A percentile compares a stretch with the other conserved stretches of the same genome.
Conservation (phyloP, 92 coral and sea anemone species). For the Porites rus region DNA sequence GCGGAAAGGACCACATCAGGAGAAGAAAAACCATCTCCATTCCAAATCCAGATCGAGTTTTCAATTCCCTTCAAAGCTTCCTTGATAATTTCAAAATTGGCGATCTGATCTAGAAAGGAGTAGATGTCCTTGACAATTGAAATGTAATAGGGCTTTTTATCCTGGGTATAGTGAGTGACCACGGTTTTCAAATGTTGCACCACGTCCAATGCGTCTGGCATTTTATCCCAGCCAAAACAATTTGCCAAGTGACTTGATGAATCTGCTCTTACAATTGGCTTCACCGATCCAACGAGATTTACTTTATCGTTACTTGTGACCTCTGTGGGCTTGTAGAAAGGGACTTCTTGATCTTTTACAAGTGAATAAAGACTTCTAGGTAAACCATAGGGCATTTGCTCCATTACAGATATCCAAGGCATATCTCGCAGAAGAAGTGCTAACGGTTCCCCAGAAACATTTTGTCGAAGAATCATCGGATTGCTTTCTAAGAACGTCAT, state of each 20-base stretch:
- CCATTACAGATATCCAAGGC: slow-evolving; percentile 65
- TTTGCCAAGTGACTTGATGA: slow-evolving; percentile 29
- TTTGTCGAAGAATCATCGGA: slow-evolving; percentile 31
- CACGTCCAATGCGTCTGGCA: slow-evolving; percentile 58
- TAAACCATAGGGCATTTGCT: slow-evolving; percentile 38
- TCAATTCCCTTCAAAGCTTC: slow-evolving; percentile 10
- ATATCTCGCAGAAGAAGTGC: slow-evolving; percentile 32
- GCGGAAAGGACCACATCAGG: slow-evolving; percentile 47
- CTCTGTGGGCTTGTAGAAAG: slow-evolving; percentile 66
- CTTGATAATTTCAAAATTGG: background rate
- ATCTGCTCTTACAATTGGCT: slow-evolving; percentile 36
- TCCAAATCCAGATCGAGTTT: slow-evolving; percentile 75
- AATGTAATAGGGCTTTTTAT: slow-evolving; percentile 70
- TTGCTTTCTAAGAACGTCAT: slow-evolving; percentile 23
- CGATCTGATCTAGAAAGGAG: slow-evolving; percentile 30
- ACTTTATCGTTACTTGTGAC: slow-evolving; percentile 35
- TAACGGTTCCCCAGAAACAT: slow-evolving; percentile 4
- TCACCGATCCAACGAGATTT: slow-evolving; percentile 65
- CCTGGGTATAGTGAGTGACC: slow-evolving; percentile 33
- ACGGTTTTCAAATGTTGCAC: slow-evolving; percentile 58
- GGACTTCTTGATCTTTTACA: background rate
- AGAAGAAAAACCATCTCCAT: slow-evolving; percentile 83
- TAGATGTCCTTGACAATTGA: slow-evolving; percentile 59
- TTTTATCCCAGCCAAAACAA: slow-evolving; percentile 62
- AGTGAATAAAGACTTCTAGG: slow-evolving; percentile 47